Percentiles rank a stretch among this genome's conserved stretches.
Evolutionary conservation across 2,888 invertebrate genomes (phyloP).

Genomic region (Tetheella fluctuosa): DNA sequence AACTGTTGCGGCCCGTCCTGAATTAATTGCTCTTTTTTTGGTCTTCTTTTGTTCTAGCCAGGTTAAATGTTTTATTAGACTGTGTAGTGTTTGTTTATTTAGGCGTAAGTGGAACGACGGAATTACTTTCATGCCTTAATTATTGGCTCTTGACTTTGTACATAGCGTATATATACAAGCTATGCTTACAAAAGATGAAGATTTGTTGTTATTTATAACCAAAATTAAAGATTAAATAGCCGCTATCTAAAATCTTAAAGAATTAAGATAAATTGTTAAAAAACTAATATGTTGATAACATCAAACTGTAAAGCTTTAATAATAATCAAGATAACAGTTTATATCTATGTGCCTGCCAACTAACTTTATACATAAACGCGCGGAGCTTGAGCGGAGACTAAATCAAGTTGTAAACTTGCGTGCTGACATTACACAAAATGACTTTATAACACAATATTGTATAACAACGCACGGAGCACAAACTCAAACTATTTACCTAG

Average conservation of each 20-base stretch:
- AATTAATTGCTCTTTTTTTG: slow-evolving; percentile 80
- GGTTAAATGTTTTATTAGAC: slow-evolving; percentile 79
- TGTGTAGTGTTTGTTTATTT: slow-evolving; percentile 66
- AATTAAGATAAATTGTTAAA: background rate
- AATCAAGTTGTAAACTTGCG: slow-evolving; percentile 56
- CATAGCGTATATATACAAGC: background rate
- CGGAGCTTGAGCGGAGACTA: background rate
- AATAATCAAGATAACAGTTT: background rate
- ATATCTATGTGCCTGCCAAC: background rate
- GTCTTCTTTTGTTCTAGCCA: slow-evolving; percentile 56
- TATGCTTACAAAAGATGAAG: background rate
- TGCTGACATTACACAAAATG: slow-evolving; percentile 58
- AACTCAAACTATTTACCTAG: slow-evolving; percentile 76
- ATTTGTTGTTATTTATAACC: background rate
- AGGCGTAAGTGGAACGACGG: slow-evolving; percentile 39
- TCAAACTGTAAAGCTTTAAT: background rate
- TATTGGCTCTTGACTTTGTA: slow-evolving; percentile 27
- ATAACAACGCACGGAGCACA: slow-evolving; percentile 42
- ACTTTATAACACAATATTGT: slow-evolving; percentile 67
- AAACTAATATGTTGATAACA: background rate
- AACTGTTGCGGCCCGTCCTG: slow-evolving; percentile 59
- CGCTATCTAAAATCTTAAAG: background rate
- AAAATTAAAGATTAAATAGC: background rate
- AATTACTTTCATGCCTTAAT: slow-evolving; percentile 53
- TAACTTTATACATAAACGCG: slow-evolving; percentile 2